Percentiles rank a stretch among this genome's conserved stretches.
phyloP scores from a whole-genome alignment of 2,797 vertebrate species.

The Forpus xanthops region DNA sequence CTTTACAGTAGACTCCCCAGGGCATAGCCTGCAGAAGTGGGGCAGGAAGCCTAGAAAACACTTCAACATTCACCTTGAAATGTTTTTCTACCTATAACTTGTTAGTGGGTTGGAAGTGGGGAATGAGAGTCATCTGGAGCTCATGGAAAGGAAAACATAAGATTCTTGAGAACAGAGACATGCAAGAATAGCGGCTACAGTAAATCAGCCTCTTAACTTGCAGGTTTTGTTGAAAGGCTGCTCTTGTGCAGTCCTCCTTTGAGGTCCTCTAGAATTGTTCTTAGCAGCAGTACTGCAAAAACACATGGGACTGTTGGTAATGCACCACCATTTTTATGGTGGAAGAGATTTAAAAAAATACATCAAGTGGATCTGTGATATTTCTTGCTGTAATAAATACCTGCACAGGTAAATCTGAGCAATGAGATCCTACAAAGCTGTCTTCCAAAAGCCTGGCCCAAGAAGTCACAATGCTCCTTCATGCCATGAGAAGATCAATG shows the following conservation, averaged over 20 bases:
- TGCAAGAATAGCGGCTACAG: background rate
- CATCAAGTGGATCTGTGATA: rapidly evolving
- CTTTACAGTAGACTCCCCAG: background rate
- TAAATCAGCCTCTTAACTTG: background rate
- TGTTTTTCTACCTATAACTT: background rate
- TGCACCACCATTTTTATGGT: rapidly evolving
- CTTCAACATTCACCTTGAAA: background rate
- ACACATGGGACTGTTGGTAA: background rate
- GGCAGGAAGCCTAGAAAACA: background rate
- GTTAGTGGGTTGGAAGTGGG: background rate
- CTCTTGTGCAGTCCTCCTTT: background rate
- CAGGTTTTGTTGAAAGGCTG: background rate
- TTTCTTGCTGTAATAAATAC: background rate
- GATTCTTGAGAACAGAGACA: background rate
- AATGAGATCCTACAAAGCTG: background rate
- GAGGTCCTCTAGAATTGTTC: background rate
- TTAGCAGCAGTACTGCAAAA: background rate
- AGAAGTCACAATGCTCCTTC: background rate
- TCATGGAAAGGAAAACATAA: background rate
- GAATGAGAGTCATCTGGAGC: background rate
- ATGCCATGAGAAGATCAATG: background rate
- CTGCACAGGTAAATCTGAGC: rapidly evolving
- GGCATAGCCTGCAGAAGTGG: background rate
- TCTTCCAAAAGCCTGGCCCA: background rate
- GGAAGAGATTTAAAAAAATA: background rate